Evolutionary conservation across 2,888 invertebrate genomes (phyloP).

Genomic region (Limnephilus auricula): DNA sequence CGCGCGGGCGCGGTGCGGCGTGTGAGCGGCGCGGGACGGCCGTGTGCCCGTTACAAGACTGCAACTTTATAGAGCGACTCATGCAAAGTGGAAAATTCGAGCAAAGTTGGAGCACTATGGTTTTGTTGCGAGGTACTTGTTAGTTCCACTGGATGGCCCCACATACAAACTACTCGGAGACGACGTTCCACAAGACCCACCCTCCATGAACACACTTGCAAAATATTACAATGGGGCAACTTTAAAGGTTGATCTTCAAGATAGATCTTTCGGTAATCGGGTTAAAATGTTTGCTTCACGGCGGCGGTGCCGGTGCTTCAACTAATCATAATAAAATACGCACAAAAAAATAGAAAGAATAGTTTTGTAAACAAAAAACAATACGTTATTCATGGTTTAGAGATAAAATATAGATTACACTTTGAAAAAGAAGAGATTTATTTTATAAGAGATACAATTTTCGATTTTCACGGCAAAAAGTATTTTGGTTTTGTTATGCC

Average conservation of each 20-base stretch:
- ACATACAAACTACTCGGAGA: slow-evolving; percentile 7
- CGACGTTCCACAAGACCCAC: not conserved
- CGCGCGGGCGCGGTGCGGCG: not conserved
- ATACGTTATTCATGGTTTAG: no score
- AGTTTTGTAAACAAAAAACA: no score
- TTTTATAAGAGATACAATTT: no score
- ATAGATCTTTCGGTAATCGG: not conserved
- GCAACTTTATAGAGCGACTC: slow-evolving; percentile 46
- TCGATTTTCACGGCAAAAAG: no score
- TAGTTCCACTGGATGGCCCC: slow-evolving; percentile 57
- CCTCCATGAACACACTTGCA: not conserved
- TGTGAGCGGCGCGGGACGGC: not conserved
- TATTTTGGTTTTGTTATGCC: no score
- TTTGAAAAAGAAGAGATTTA: no score
- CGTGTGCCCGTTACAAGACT: slow-evolving; percentile 40
- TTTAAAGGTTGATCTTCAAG: not conserved
- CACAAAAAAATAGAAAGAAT: no score
- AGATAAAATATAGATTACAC: no score
- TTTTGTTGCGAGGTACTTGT: slow-evolving; percentile 53
- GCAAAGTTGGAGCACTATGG: slow-evolving; percentile 59
- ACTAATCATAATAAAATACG: not conserved
- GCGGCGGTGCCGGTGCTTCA: not conserved
- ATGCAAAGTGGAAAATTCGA: slow-evolving; percentile 57
- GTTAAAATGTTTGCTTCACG: not conserved
- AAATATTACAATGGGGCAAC: not conserved